Conservation (phyloP, 2,888 invertebrate genomes). For the Xanthia icteritia region DNA sequence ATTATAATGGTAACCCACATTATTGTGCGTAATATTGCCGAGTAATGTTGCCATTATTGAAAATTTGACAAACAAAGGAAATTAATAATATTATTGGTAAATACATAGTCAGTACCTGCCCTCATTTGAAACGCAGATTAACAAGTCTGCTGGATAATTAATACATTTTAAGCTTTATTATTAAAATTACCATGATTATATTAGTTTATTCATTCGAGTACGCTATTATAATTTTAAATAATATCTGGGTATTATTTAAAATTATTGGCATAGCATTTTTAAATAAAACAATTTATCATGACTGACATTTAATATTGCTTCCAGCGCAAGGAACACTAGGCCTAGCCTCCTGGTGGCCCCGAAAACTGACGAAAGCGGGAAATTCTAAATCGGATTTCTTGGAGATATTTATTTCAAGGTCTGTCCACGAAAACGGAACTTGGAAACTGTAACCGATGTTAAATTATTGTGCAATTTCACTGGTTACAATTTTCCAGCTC, state of each 20-base stretch:
- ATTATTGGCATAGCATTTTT: no score
- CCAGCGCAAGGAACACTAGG: no score
- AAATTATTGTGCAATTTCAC: no score
- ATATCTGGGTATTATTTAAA: no score
- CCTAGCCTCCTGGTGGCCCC: no score
- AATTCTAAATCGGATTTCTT: no score
- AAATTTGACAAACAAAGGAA: slow-evolving; percentile 46
- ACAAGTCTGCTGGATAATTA: slow-evolving; percentile 15
- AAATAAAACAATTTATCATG: background rate
- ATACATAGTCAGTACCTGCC: slow-evolving; percentile 1
- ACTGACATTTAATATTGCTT: no score
- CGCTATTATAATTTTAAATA: background rate
- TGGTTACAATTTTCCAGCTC: no score
- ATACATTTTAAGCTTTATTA: slow-evolving; percentile 15
- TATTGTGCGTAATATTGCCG: slow-evolving; percentile 32
- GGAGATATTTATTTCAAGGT: no score
- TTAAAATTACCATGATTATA: slow-evolving; percentile 7
- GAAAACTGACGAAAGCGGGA: no score
- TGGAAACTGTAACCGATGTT: no score
- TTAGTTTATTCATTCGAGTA: background rate
- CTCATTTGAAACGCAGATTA: slow-evolving; percentile 37
- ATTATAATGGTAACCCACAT: slow-evolving; percentile 36
- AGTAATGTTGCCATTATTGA: slow-evolving; percentile 34
- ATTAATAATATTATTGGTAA: slow-evolving; percentile 28
- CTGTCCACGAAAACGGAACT: no score